These are phyloP conservation scores for Pterois miles DNA, from an alignment of 2,797 vertebrate genomes.

Conservation along the genomic window DNA sequence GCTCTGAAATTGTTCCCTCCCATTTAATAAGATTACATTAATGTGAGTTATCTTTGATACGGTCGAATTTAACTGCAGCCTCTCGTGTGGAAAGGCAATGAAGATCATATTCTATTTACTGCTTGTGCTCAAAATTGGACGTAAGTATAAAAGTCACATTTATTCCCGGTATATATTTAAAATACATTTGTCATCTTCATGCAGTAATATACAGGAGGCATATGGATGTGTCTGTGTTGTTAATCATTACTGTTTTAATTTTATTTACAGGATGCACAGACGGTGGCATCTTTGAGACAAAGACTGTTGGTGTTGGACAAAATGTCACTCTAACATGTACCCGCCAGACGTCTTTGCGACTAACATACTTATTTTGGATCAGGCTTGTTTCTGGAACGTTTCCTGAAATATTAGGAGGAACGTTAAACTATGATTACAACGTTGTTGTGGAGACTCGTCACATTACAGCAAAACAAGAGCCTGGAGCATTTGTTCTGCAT, in stretches of 20 bases:
- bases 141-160: neutral
- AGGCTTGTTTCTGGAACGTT: constrained; percentile 33
- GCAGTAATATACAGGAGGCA: neutral
- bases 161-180: neutral
- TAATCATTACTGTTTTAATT: neutral
- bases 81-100: neutral
- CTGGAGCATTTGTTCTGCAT: neutral
- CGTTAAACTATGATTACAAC: neutral
- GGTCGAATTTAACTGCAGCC: neutral
- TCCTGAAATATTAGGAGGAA: constrained; percentile 34
- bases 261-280: constrained; percentile 10
- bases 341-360: fast-evolving
- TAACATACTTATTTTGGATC: constrained; percentile 5
- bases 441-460: fast-evolving
- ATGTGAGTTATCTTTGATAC: neutral
- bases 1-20: constrained; percentile 32
- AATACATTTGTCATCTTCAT: neutral
- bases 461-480: neutral
- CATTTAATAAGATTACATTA: neutral
- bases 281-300: neutral
- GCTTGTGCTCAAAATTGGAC: neutral
- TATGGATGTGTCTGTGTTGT: neutral
- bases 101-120: neutral
- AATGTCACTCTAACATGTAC: constrained; percentile 18
- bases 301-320: constrained; percentile 26